phyloP scores from a whole-genome alignment of 2,113 vertebrate species.

The Morone chrysops region DNA sequence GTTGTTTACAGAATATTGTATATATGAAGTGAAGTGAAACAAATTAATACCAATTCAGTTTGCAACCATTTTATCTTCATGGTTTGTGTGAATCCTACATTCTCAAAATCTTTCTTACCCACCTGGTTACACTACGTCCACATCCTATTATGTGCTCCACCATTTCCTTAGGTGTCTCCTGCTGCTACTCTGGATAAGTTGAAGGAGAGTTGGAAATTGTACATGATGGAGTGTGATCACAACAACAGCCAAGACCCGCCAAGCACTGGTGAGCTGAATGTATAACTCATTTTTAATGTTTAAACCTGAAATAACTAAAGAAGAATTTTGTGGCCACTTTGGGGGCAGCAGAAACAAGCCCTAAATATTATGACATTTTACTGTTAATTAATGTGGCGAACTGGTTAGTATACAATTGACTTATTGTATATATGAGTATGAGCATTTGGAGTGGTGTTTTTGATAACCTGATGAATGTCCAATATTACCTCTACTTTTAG shows the following conservation, averaged over 20 bases:
- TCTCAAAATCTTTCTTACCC: constrained; percentile 7
- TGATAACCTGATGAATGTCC: too few species aligned
- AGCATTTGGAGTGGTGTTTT: too few species aligned
- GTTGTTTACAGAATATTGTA: constrained; percentile 47
- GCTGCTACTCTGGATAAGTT: constrained; percentile 76
- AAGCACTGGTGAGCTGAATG: constrained; percentile 70
- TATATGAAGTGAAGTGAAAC: constrained; percentile 35
- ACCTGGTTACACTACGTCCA: background rate
- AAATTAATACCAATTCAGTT: constrained; percentile 17
- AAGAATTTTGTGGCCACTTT: background rate
- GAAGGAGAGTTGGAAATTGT: constrained; percentile 77
- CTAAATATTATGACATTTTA: background rate
- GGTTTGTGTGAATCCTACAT: background rate
- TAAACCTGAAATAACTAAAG: background rate
- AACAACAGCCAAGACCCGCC: constrained; percentile 79
- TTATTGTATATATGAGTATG: background rate
- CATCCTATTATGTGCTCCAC: background rate
- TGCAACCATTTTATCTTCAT: background rate
- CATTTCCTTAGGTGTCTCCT: constrained; percentile 73
- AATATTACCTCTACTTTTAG: too few species aligned
- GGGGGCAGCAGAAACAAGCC: background rate
- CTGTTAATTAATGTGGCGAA: background rate
- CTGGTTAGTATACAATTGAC: background rate
- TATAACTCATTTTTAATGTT: background rate
- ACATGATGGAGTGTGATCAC: constrained; percentile 78